phyloP scores from a whole-genome alignment of 2,888 invertebrate genomes.

The Dolichopus griseipennis region DNA sequence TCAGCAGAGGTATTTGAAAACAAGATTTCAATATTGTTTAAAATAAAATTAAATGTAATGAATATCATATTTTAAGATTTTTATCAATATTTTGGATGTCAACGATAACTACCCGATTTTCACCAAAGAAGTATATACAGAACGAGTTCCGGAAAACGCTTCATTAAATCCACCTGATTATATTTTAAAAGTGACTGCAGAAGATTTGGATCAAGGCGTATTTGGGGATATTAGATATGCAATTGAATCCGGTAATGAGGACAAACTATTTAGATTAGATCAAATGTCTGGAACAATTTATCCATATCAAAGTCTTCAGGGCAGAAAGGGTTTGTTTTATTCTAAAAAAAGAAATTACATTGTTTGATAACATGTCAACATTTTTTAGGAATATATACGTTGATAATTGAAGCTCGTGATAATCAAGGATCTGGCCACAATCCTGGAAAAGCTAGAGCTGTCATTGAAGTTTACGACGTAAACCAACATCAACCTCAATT shows the following conservation, averaged over 20 bases:
- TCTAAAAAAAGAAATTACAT: not conserved
- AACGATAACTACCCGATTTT: constrained; percentile 85
- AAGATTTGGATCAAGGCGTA: constrained; percentile 68
- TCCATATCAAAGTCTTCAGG: constrained; percentile 62
- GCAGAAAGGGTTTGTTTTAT: constrained; percentile 43
- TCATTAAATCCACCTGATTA: constrained; percentile 72
- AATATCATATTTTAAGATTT: constrained; percentile 47
- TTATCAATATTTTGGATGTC: constrained; percentile 69
- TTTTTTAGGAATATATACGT: constrained; percentile 43
- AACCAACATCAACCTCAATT: constrained; percentile 77
- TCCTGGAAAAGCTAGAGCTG: constrained; percentile 60
- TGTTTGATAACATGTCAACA: not conserved
- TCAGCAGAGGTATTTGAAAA: constrained; percentile 56
- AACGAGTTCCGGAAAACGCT: constrained; percentile 75
- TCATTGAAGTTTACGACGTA: constrained; percentile 66
- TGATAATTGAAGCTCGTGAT: constrained; percentile 70
- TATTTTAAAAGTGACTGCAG: constrained; percentile 71
- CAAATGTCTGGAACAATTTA: constrained; percentile 71
- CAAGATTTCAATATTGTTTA: not conserved
- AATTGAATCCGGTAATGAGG: constrained; percentile 59
- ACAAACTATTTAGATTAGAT: constrained; percentile 65
- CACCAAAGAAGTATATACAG: constrained; percentile 63
- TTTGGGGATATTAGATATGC: constrained; percentile 69
- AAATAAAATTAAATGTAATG: not conserved
- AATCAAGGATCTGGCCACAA: constrained; percentile 57